phyloP scores from a whole-genome alignment of 2,113 vertebrate genomes.

The Tychaedon coryphoeus region DNA sequence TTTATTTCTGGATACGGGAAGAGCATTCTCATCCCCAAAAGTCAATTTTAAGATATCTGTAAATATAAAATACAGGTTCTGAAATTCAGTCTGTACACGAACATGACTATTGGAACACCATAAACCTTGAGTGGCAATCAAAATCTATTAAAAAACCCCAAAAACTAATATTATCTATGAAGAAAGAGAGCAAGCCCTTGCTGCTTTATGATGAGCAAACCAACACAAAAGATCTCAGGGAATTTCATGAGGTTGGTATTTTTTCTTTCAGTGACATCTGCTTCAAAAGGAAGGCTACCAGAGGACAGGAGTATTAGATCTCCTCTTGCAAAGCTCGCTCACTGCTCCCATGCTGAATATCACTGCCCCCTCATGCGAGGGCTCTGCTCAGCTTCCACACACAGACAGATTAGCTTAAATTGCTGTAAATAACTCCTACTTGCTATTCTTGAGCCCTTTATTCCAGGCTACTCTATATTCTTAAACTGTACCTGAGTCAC shows the following conservation, averaged over 20 bases:
- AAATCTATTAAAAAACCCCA: not conserved
- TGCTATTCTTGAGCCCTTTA: conserved; percentile 22
- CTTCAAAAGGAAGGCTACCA: not conserved
- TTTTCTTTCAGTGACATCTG: not conserved
- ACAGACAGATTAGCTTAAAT: conserved; percentile 12
- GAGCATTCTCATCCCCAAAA: not conserved
- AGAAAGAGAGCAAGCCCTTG: not conserved
- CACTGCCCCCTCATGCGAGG: not conserved
- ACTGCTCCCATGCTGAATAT: not conserved
- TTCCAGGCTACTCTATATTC: conserved; percentile 24
- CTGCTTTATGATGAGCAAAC: not conserved
- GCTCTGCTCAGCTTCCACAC: not conserved
- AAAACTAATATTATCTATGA: not conserved
- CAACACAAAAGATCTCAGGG: not conserved
- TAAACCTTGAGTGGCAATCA: not conserved
- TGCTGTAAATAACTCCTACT: conserved; percentile 40
- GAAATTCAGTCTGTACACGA: not conserved
- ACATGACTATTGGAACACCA: not conserved
- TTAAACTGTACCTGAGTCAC: conserved; percentile 51
- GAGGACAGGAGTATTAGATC: not conserved
- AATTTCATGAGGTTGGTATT: not conserved
- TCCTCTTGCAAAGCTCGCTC: not conserved
- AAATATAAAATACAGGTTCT: not conserved
- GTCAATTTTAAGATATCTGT: not conserved
- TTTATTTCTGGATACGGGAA: not conserved